Evolutionary conservation across 1,140 invertebrate species (phyloP).

Genomic region (Phthorimaea operculella): DNA sequence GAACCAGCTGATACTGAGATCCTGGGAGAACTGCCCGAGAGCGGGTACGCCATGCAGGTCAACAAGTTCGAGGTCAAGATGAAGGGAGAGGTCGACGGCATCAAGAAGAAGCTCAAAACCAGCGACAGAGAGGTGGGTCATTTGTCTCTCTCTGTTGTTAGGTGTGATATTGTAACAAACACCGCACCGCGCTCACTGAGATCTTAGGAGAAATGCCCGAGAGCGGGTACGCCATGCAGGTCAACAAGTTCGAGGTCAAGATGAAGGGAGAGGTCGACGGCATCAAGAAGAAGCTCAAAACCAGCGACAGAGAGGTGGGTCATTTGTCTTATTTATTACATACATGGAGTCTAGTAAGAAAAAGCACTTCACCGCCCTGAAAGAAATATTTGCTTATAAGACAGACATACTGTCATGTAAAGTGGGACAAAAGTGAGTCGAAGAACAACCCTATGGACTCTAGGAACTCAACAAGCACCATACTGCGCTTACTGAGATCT

Average conservation of each 20-base stretch:
- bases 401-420: no score
- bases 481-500: constrained; percentile 68
- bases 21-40: constrained; percentile 72
- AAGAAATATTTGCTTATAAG: no score
- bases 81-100: constrained; percentile 65
- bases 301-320: constrained; percentile 70
- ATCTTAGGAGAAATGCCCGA: constrained; percentile 73
- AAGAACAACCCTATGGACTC: no score
- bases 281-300: constrained; percentile 70
- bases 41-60: constrained; percentile 72
- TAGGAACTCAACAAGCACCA: constrained; percentile 75
- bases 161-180: no score
- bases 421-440: no score
- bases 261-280: constrained; percentile 67
- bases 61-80: constrained; percentile 66
- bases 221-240: constrained; percentile 71
- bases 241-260: constrained; percentile 67
- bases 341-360: no score
- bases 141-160: no score
- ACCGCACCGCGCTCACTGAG: constrained; percentile 68
- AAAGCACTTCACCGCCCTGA: no score
- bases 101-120: constrained; percentile 70
- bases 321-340: no score
- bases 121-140: constrained; percentile 67
- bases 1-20: constrained; percentile 69